phyloP scores from a whole-genome alignment of 2,797 vertebrate genomes.

The Syncerus caffer region DNA sequence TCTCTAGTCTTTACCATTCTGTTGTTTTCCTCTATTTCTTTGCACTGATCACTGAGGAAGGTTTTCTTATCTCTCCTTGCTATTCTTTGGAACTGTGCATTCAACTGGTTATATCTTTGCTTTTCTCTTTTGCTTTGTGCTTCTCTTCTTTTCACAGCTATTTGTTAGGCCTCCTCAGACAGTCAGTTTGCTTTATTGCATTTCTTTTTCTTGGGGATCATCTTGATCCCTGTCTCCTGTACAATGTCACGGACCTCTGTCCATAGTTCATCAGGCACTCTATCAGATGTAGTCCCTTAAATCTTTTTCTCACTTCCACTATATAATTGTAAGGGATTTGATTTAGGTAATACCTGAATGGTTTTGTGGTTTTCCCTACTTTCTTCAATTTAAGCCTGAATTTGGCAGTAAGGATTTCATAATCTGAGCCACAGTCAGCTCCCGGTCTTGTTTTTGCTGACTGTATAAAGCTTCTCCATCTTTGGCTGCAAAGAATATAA shows the following conservation, averaged over 20 bases:
- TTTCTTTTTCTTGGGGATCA: not conserved
- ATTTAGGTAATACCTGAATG: no score
- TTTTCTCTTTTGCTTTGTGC: not conserved
- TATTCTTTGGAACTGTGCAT: not conserved
- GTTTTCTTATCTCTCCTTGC: not conserved
- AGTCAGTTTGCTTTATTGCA: not conserved
- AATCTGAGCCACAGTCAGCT: no score
- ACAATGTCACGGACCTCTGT: fast-evolving
- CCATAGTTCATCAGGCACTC: not conserved
- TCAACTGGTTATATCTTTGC: not conserved
- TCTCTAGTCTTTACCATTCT: not conserved
- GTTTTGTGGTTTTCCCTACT: no score
- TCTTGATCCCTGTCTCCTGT: not conserved
- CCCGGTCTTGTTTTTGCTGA: fast-evolving
- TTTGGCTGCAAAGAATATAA: no score
- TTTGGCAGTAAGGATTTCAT: no score
- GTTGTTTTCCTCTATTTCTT: not conserved
- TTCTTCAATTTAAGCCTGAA: no score
- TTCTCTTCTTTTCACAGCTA: not conserved
- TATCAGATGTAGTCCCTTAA: not conserved
- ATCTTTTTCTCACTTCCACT: no score
- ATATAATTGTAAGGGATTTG: no score
- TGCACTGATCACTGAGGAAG: not conserved
- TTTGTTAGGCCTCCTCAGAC: not conserved
- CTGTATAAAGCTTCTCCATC: no score